Conservation (phyloP, 1,140 invertebrate species). For the Ips nitidus region DNA sequence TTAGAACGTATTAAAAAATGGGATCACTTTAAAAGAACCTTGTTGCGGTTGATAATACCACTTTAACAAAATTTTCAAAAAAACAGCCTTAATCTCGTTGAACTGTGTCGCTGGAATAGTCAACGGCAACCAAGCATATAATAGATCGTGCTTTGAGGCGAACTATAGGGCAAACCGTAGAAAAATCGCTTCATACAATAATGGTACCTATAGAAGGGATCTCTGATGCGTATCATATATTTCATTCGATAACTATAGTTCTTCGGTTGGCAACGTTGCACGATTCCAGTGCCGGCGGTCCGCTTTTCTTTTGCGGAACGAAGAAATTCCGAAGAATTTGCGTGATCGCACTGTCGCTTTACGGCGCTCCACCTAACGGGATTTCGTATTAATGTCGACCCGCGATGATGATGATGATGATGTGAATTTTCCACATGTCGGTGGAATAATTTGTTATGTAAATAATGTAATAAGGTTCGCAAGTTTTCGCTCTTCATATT, state of each 20-base stretch:
- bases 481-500: not conserved
- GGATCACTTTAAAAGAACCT: too few species aligned
- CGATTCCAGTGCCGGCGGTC: not conserved
- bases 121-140: too few species aligned
- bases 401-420: not conserved
- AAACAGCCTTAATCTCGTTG: too few species aligned
- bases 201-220: constrained; percentile 1
- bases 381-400: not conserved
- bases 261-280: not conserved
- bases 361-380: too few species aligned
- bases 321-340: constrained; percentile 4
- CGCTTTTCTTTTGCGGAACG: not conserved
- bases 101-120: too few species aligned
- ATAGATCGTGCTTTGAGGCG: not conserved
- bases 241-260: constrained; percentile 2
- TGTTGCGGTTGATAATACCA: too few species aligned
- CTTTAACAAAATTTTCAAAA: too few species aligned
- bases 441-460: constrained; percentile 5
- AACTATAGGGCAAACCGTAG: not conserved
- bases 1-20: too few species aligned
- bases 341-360: not conserved
- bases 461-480: not conserved
- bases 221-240: constrained; percentile 1
- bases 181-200: not conserved
- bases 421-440: constrained; percentile 1